Evolutionary conservation across 2,888 invertebrate species (phyloP).

Genomic region (Troilus luridus): DNA sequence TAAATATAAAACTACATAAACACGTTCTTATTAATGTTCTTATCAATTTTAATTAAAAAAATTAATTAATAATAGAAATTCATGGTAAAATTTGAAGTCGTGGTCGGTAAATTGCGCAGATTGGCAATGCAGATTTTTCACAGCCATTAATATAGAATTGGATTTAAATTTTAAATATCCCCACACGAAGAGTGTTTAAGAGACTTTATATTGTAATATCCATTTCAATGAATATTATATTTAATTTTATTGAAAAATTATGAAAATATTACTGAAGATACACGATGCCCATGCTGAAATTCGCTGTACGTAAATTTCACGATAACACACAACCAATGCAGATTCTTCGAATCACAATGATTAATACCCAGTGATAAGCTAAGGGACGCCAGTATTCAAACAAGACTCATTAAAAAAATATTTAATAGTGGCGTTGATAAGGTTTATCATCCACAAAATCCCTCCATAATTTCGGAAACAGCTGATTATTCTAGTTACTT

Average conservation of each 20-base stretch:
- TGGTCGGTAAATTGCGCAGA: too few species aligned
- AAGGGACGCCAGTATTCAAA: constrained; percentile 19
- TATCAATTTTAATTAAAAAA: too few species aligned
- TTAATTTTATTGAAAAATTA: neutral
- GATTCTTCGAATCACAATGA: neutral
- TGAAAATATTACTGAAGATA: neutral
- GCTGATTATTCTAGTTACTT: constrained; percentile 48
- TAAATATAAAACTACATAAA: too few species aligned
- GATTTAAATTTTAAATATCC: too few species aligned
- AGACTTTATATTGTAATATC: too few species aligned
- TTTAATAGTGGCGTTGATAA: neutral
- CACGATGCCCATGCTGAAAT: neutral
- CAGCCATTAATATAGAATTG: too few species aligned
- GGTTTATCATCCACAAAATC: neutral
- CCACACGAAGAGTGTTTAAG: too few species aligned
- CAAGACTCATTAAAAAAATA: neutral
- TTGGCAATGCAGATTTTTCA: too few species aligned
- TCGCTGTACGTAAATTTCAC: neutral
- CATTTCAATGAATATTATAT: neutral
- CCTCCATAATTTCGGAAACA: neutral
- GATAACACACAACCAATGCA: neutral
- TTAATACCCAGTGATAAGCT: neutral
- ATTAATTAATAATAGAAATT: too few species aligned
- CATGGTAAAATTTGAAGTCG: too few species aligned
- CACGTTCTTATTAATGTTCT: too few species aligned